These are phyloP conservation scores for Eulemur rufifrons DNA, from an alignment of 2,113 vertebrate genomes.

Conservation along the genomic window DNA sequence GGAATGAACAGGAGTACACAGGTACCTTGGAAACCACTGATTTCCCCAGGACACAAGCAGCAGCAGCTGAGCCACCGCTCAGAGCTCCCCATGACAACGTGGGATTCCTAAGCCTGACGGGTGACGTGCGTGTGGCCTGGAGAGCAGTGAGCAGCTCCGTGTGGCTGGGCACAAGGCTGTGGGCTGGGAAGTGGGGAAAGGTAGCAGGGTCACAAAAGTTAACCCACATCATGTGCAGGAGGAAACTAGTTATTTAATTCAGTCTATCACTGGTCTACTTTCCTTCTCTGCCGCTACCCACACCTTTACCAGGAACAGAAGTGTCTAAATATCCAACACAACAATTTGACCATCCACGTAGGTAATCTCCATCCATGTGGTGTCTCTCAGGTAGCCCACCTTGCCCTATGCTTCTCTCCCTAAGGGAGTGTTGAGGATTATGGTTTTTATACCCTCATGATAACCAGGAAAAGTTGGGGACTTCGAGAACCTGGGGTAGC, in stretches of 20 bases:
- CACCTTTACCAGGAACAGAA: background rate
- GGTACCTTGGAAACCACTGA: conserved; percentile 59
- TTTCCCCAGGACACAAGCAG: background rate
- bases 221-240: background rate
- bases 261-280: background rate
- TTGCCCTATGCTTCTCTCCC: background rate
- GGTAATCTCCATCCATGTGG: background rate
- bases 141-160: background rate
- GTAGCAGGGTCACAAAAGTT: background rate
- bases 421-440: background rate
- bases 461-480: background rate
- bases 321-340: background rate
- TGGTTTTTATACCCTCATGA: background rate
- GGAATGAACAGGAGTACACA: background rate
- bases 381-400: background rate
- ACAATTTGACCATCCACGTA: background rate
- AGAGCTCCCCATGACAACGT: background rate
- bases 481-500: background rate
- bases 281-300: background rate
- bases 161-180: background rate
- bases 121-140: rapidly evolving
- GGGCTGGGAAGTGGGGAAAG: background rate
- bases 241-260: background rate
- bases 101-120: background rate
- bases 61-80: background rate